Conservation (phyloP, 2,113 vertebrate species). For the Condylura cristata region DNA sequence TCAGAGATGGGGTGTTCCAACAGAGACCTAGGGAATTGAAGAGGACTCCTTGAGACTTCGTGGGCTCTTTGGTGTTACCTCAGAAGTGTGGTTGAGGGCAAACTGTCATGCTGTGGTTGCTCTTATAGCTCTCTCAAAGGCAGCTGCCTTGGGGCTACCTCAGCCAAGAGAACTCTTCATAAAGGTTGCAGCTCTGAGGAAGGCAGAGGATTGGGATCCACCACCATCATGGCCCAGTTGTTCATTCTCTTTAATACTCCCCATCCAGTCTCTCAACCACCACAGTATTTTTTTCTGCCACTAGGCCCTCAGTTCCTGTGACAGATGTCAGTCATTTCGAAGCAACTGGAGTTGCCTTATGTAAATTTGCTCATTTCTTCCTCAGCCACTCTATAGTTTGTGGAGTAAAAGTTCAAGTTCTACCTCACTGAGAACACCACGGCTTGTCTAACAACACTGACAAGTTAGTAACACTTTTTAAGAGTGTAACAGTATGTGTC, state of each 20-base stretch:
- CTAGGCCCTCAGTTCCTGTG: not conserved
- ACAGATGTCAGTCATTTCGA: not conserved
- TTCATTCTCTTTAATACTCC: not conserved
- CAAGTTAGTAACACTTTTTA: not conserved
- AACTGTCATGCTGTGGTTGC: not conserved
- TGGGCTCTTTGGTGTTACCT: not conserved
- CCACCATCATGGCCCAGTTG: not conserved
- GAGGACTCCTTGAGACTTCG: not conserved
- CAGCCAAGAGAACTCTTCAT: not conserved
- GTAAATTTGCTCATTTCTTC: not conserved
- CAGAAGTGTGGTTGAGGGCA: not conserved
- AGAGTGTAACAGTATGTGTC: not conserved
- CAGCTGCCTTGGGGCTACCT: not conserved
- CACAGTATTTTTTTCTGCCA: not conserved
- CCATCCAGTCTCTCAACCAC: not conserved
- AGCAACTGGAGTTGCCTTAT: not conserved
- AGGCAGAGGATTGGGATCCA: not conserved
- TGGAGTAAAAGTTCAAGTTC: not conserved
- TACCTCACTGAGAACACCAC: not conserved
- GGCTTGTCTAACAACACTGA: not conserved
- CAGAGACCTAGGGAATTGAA: not conserved
- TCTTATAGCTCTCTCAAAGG: not conserved
- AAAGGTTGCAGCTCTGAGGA: not conserved
- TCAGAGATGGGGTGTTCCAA: not conserved
- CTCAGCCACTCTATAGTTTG: not conserved